phyloP scores from a whole-genome alignment of 2,888 invertebrate species.

The Chrysolina oricalcia region DNA sequence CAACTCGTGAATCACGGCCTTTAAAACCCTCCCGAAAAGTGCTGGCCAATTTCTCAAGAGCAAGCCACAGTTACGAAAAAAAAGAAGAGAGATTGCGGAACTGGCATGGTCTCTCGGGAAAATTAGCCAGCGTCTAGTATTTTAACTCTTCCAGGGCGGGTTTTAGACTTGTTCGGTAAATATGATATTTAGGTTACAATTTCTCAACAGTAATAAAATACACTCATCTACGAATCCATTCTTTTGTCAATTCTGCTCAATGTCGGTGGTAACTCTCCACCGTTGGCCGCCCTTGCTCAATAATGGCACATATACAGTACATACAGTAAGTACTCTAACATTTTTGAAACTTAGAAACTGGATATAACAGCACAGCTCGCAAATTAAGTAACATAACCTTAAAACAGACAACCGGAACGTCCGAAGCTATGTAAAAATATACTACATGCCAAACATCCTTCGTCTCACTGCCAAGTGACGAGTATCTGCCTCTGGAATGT shows the following conservation, averaged over 20 bases:
- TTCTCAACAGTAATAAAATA: too few species aligned
- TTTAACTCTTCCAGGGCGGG: too few species aligned
- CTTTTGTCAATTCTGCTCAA: neutral
- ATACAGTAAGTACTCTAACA: constrained; percentile 2
- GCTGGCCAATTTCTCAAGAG: too few species aligned
- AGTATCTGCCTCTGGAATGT: neutral
- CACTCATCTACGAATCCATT: too few species aligned
- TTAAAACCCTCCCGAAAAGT: too few species aligned
- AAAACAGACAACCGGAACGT: neutral
- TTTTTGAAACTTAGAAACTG: neutral
- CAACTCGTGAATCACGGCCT: too few species aligned
- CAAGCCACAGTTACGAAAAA: too few species aligned
- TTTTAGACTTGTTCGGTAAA: too few species aligned
- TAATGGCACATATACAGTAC: constrained; percentile 18
- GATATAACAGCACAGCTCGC: constrained; percentile 11
- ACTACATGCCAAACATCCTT: neutral
- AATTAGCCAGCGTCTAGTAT: too few species aligned
- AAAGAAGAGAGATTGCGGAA: too few species aligned
- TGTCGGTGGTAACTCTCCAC: neutral
- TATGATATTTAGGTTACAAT: too few species aligned
- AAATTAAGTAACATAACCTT: constrained; percentile 4
- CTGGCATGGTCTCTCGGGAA: too few species aligned
- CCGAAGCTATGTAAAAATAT: constrained; percentile 8
- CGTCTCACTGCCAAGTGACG: constrained; percentile 8
- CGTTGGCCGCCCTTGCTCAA: constrained; percentile 14